Conservation (phyloP, 2,888 invertebrate species). For the Phalera bucephala region DNA sequence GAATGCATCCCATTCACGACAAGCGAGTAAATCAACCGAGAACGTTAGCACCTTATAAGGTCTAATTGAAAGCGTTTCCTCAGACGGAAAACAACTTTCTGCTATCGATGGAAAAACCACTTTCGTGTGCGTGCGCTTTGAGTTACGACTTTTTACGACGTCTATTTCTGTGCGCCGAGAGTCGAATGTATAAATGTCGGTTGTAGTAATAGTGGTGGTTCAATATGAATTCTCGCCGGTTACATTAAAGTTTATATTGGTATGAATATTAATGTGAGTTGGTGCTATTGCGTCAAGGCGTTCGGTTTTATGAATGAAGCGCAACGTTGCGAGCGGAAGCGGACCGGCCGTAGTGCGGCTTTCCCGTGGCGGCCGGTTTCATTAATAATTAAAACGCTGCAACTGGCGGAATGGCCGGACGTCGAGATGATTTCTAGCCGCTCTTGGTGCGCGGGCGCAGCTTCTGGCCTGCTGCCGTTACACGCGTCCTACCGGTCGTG, state of each 20-base stretch:
- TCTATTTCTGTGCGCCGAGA: slow-evolving; percentile 65
- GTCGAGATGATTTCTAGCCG: slow-evolving; percentile 78
- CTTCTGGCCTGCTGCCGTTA: slow-evolving; percentile 43
- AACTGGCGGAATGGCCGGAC: slow-evolving; percentile 78
- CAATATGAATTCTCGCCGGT: slow-evolving; percentile 37
- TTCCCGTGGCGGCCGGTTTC: slow-evolving; percentile 79
- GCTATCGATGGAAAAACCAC: slow-evolving; percentile 69
- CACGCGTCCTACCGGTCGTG: slow-evolving; percentile 20
- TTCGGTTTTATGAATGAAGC: slow-evolving; percentile 80
- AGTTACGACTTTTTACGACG: slow-evolving; percentile 74
- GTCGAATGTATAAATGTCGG: slow-evolving; percentile 37
- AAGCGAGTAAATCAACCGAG: slow-evolving; percentile 76
- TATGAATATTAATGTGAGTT: slow-evolving; percentile 33
- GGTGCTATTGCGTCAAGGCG: slow-evolving; percentile 33
- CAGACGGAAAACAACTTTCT: slow-evolving; percentile 79
- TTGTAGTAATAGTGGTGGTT: slow-evolving; percentile 20
- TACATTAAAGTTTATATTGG: slow-evolving; percentile 48
- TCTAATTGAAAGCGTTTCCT: slow-evolving; percentile 56
- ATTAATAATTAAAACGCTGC: slow-evolving; percentile 81
- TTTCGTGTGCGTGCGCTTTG: slow-evolving; percentile 64
- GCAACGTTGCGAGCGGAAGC: slow-evolving; percentile 80
- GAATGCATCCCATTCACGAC: slow-evolving; percentile 78
- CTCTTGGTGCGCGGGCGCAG: slow-evolving; percentile 53
- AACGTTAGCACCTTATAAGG: slow-evolving; percentile 57
- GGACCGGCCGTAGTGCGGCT: slow-evolving; percentile 77